Conservation (phyloP, 2,113 vertebrate genomes). For the Callospermophilus lateralis region DNA sequence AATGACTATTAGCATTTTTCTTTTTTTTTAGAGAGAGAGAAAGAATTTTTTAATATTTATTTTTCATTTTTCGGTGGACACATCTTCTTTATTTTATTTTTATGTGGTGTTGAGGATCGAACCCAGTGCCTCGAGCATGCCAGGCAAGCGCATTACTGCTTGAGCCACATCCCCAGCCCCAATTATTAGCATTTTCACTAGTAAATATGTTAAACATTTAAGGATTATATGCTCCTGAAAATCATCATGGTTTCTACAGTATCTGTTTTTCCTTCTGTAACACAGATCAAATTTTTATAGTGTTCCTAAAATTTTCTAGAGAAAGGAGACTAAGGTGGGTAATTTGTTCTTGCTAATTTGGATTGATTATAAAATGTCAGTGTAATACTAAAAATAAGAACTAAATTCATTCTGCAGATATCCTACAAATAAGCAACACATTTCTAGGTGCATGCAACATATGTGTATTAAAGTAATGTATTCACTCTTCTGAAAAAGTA, state of each 20-base stretch:
- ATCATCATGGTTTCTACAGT: background rate
- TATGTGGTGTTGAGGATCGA: too few relatives aligned
- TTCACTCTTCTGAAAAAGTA: background rate
- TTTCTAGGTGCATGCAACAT: background rate
- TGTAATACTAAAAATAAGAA: slow-evolving; percentile 26
- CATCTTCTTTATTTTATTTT: too few relatives aligned
- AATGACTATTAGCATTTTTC: background rate
- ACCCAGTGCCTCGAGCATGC: too few relatives aligned
- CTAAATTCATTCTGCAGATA: background rate
- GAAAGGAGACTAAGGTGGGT: background rate
- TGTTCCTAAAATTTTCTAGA: background rate
- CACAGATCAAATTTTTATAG: background rate
- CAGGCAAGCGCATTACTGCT: fast-evolving
- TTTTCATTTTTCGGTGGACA: too few relatives aligned
- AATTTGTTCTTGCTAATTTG: background rate
- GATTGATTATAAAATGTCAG: background rate
- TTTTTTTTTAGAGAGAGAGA: too few relatives aligned
- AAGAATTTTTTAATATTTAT: too few relatives aligned
- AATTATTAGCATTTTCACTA: background rate
- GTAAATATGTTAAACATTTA: background rate
- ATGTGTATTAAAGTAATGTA: background rate
- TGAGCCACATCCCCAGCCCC: too few relatives aligned
- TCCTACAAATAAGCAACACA: background rate
- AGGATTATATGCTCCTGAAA: slow-evolving; percentile 5
- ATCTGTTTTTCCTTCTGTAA: background rate